Evolutionary conservation across 2,888 invertebrate species (phyloP).

Genomic region (Merodon equestris): DNA sequence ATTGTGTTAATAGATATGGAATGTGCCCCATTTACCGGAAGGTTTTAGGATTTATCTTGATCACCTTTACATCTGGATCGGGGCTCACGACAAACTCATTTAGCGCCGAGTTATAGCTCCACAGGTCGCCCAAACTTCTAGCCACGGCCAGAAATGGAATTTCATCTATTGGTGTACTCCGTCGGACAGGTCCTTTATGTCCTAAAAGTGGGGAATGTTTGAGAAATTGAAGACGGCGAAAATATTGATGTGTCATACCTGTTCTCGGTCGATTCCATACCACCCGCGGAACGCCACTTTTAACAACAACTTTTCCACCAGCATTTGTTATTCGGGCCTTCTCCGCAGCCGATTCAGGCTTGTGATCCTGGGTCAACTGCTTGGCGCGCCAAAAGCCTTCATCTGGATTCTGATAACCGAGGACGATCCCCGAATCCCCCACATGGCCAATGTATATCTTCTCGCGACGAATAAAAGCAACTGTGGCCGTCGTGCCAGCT

Average conservation of each 20-base stretch:
- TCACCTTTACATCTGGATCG: conserved; percentile 95
- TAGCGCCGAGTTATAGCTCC: conserved; percentile 96
- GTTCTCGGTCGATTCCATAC: conserved; percentile 97
- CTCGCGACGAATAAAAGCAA: conserved; percentile 94
- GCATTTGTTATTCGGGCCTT: conserved; percentile 89
- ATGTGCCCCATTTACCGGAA: conserved; percentile 81
- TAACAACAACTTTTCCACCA: conserved; percentile 88
- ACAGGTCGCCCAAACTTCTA: conserved; percentile 95
- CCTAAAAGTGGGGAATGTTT: too few species aligned
- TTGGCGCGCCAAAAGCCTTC: conserved; percentile 88
- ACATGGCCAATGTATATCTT: conserved; percentile 99
- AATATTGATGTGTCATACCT: too few species aligned
- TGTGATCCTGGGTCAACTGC: conserved; percentile 94
- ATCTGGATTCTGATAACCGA: conserved; percentile 88
- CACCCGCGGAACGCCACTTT: conserved; percentile 94
- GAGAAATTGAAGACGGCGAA: too few species aligned
- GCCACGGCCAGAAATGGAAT: conserved; percentile 98
- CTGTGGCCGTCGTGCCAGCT: conserved; percentile 97
- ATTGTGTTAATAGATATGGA: too few species aligned
- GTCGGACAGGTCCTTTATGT: conserved; percentile 88
- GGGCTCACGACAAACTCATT: conserved; percentile 98
- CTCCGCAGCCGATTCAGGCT: conserved; percentile 93
- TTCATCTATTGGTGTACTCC: conserved; percentile 94
- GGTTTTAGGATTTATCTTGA: conserved; percentile 87
- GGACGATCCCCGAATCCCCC: conserved; percentile 97